A percentile compares a stretch with the other conserved stretches of the same genome.
Evolutionary conservation across 2,888 invertebrate genomes (phyloP).

Genomic region (Thecocarcelia acutangulata): DNA sequence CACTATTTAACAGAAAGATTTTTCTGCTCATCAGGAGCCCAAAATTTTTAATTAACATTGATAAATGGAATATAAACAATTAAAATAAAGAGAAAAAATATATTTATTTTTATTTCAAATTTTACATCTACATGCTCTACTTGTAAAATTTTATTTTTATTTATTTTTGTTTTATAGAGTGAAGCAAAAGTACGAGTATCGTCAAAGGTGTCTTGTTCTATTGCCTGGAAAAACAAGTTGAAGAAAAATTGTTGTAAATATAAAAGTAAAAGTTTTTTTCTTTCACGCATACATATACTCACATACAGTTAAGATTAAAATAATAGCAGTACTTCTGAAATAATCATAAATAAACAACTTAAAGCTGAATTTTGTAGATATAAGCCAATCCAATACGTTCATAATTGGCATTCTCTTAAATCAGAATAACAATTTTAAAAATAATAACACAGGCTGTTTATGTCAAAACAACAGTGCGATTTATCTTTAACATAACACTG

Average conservation of each 20-base stretch:
- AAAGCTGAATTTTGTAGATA: too few relatives aligned
- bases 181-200: conserved; percentile 12
- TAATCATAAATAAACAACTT: too few relatives aligned
- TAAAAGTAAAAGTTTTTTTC: conserved; percentile 55
- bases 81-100: not conserved
- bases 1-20: not conserved
- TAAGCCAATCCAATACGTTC: too few relatives aligned
- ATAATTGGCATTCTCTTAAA: too few relatives aligned
- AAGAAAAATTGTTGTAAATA: conserved; percentile 15
- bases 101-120: conserved; percentile 36
- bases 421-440: too few relatives aligned
- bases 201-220: conserved; percentile 39
- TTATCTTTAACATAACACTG: too few relatives aligned
- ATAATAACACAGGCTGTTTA: too few relatives aligned
- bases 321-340: too few relatives aligned
- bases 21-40: conserved; percentile 40
- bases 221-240: conserved; percentile 25
- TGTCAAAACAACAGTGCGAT: too few relatives aligned
- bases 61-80: not conserved
- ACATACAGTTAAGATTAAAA: too few relatives aligned
- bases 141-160: conserved; percentile 41
- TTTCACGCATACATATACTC: not conserved
- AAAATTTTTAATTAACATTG: conserved; percentile 34
- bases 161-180: conserved; percentile 39
- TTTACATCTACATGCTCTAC: conserved; percentile 57